Percentiles rank a stretch among this genome's conserved stretches.
Evolutionary conservation across 2,797 vertebrate genomes (phyloP).

Genomic region (Malacoraja senta): DNA sequence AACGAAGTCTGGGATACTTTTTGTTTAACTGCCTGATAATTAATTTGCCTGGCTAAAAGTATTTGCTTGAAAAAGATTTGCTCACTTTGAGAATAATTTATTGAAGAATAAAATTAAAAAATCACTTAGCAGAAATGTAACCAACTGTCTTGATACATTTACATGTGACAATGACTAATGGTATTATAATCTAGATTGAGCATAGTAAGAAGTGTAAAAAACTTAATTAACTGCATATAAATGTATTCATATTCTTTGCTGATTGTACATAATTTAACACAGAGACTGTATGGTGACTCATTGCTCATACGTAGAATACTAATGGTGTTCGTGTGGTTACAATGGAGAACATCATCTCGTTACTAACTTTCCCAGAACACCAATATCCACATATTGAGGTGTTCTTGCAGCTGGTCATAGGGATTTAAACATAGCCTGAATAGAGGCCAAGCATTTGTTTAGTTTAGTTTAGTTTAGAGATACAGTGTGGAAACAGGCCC

Average conservation of each 20-base stretch:
- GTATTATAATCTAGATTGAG: slow-evolving; percentile 1
- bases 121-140: slow-evolving; percentile 1
- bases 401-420: not conserved
- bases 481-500: too few species aligned
- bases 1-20: not conserved
- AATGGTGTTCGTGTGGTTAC: not conserved
- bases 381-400: not conserved
- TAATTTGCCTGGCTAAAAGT: not conserved
- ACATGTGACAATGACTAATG: not conserved
- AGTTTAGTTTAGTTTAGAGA: too few species aligned
- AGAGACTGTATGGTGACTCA: not conserved
- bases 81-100: not conserved
- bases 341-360: not conserved
- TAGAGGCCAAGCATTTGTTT: not conserved
- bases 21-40: not conserved
- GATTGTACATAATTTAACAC: slow-evolving; percentile 22
- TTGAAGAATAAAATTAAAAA: slow-evolving; percentile 15
- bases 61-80: not conserved
- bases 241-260: slow-evolving; percentile 5
- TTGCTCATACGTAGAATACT: not conserved
- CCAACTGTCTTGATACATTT: slow-evolving; percentile 15
- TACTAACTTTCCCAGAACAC: not conserved
- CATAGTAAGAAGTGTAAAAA: slow-evolving; percentile 7
- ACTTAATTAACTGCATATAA: slow-evolving; percentile 25
- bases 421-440: not conserved